phyloP scores from a whole-genome alignment of 1,140 invertebrate species.

The Atta texana region DNA sequence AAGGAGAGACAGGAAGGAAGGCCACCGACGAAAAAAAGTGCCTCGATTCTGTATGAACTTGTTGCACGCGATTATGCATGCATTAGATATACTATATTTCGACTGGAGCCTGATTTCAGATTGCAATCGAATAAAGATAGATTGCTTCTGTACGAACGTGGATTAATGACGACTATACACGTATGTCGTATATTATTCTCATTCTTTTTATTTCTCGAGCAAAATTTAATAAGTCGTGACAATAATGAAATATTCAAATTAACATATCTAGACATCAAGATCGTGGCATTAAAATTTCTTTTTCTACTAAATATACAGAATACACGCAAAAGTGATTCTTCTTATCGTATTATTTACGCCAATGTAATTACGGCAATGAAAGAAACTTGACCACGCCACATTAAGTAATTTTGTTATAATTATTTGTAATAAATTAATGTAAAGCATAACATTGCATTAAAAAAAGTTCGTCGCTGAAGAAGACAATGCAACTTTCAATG shows the following conservation, averaged over 20 bases:
- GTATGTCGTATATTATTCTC: background rate
- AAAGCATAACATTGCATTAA: slow-evolving; percentile 3
- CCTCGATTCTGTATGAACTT: slow-evolving; percentile 52
- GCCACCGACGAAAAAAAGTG: slow-evolving; percentile 62
- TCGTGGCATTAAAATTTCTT: background rate
- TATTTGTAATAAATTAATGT: slow-evolving; percentile 47
- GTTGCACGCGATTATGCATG: slow-evolving; percentile 55
- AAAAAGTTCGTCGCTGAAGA: slow-evolving; percentile 21
- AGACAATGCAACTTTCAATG: slow-evolving; percentile 9
- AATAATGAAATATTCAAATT: background rate
- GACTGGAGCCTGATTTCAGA: slow-evolving; percentile 4
- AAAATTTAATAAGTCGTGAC: background rate
- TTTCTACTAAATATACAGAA: slow-evolving; percentile 2
- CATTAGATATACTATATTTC: slow-evolving; percentile 52
- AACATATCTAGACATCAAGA: background rate
- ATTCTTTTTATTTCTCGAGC: background rate
- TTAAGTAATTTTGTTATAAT: slow-evolving; percentile 5
- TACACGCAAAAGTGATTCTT: background rate
- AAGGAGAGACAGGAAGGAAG: slow-evolving; percentile 60
- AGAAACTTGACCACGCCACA: background rate
- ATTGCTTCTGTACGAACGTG: slow-evolving; percentile 26
- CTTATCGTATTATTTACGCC: slow-evolving; percentile 1
- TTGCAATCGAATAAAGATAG: slow-evolving; percentile 52
- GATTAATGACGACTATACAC: background rate
- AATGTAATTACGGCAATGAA: background rate